A percentile compares a stretch with the other conserved stretches of the same genome.
Evolutionary conservation across 2,113 vertebrate genomes (phyloP).

Genomic region (Xiphophorus hellerii): DNA sequence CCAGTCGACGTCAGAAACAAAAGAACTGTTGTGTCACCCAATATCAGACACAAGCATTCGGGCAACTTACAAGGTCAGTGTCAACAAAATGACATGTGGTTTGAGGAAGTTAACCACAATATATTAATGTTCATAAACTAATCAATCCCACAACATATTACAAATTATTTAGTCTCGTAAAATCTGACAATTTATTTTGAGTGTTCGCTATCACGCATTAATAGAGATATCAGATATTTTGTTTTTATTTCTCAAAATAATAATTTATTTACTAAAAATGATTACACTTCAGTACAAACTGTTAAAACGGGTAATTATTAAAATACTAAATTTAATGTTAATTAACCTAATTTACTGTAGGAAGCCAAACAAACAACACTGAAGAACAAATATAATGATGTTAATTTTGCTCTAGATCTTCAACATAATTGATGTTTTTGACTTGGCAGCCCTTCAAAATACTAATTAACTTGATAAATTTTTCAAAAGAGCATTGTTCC

Average conservation of each 20-base stretch:
- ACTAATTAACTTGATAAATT: neutral
- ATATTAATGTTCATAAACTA: neutral
- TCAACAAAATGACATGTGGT: conserved; percentile 19
- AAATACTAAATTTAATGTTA: neutral
- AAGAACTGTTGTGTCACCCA: conserved; percentile 71
- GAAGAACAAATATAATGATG: neutral
- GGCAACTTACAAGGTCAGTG: conserved; percentile 37
- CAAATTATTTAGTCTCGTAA: neutral
- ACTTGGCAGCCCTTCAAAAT: neutral
- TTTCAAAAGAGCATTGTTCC: neutral
- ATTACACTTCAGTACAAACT: neutral
- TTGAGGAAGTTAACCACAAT: neutral
- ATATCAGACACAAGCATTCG: conserved; percentile 52
- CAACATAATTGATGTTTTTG: neutral
- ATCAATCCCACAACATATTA: neutral
- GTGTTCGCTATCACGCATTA: neutral
- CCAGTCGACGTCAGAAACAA: conserved; percentile 60
- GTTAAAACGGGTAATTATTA: neutral
- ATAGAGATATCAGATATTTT: neutral
- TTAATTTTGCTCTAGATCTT: neutral
- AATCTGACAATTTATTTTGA: neutral
- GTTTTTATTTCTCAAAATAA: neutral
- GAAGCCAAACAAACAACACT: too few species aligned
- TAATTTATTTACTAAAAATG: neutral
- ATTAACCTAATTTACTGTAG: neutral